Percentiles rank a stretch among this genome's conserved stretches.
Evolutionary conservation across 2,888 invertebrate genomes (phyloP).

Genomic region (Volucella inflata): DNA sequence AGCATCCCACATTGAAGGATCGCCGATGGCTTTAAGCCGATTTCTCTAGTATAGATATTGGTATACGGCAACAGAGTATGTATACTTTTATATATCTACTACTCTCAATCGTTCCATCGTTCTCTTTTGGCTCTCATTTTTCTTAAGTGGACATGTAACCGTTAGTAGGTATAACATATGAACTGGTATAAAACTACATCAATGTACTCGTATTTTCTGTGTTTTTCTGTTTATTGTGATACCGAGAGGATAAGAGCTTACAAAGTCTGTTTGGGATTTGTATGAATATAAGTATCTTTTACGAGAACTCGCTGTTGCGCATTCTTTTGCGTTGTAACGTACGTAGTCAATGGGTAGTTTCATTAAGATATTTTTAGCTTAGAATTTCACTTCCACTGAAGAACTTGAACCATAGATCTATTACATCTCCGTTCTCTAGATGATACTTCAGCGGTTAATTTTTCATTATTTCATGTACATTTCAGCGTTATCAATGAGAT

Average conservation of each 20-base stretch:
- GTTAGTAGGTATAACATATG: conserved; percentile 8
- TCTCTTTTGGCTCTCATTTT: conserved; percentile 48
- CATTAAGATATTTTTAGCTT: not conserved
- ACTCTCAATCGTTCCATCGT: conserved; percentile 45
- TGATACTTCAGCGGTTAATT: too few relatives aligned
- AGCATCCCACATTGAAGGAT: conserved; percentile 67
- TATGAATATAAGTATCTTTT: conserved; percentile 27
- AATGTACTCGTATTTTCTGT: conserved; percentile 13
- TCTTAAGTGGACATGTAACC: conserved; percentile 35
- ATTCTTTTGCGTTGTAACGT: conserved; percentile 50
- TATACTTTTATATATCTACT: conserved; percentile 13
- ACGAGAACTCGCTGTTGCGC: conserved; percentile 63
- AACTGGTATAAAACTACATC: conserved; percentile 63
- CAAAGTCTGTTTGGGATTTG: conserved; percentile 21
- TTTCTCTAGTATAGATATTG: conserved; percentile 55
- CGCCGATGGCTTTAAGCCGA: conserved; percentile 63
- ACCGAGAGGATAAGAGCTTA: conserved; percentile 29
- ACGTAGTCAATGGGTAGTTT: conserved; percentile 42
- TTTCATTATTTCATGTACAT: too few relatives aligned
- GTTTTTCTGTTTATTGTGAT: conserved; percentile 41
- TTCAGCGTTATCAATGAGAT: too few relatives aligned
- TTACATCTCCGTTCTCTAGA: not conserved
- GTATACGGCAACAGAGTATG: conserved; percentile 26
- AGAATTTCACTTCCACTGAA: not conserved
- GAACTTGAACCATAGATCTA: not conserved